A percentile compares a stretch with the other conserved stretches of the same genome.
Evolutionary conservation across 1,140 invertebrate species (phyloP).

Genomic region (Eciton burchellii): DNA sequence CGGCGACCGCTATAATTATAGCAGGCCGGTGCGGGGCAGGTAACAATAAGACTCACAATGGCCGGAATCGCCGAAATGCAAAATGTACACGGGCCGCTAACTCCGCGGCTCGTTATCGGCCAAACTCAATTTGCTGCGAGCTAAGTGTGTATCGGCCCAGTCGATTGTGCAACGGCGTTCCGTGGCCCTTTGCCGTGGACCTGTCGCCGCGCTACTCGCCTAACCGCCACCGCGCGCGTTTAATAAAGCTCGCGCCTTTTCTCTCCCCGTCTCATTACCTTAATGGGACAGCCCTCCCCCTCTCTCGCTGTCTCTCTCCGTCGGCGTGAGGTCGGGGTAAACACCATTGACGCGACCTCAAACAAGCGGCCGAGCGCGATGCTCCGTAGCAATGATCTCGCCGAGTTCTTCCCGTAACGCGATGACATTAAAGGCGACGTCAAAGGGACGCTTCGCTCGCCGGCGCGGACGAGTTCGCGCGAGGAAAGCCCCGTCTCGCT

Average conservation of each 20-base stretch:
- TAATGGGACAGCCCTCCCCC: not conserved
- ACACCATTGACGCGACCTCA: not conserved
- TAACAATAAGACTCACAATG: slow-evolving; percentile 28
- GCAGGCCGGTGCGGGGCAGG: not conserved
- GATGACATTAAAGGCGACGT: not conserved
- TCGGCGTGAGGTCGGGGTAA: not conserved
- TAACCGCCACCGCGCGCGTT: not conserved
- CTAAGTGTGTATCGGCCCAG: slow-evolving; percentile 8
- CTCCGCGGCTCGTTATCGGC: slow-evolving; percentile 27
- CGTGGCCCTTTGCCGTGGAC: not conserved
- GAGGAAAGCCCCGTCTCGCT: slow-evolving; percentile 42
- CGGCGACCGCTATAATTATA: slow-evolving; percentile 6
- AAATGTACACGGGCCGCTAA: not conserved
- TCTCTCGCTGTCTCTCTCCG: too few relatives aligned
- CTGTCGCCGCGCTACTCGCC: not conserved
- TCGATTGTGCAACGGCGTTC: not conserved
- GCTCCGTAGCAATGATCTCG: not conserved
- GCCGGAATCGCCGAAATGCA: slow-evolving; percentile 11
- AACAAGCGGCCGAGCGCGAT: not conserved
- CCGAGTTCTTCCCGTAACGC: not conserved
- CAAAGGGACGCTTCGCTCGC: not conserved
- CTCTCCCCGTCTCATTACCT: slow-evolving; percentile 19
- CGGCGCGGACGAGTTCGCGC: slow-evolving; percentile 23
- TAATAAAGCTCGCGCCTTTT: slow-evolving; percentile 4
- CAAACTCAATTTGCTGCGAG: slow-evolving; percentile 37